phyloP scores from a whole-genome alignment of 2,113 vertebrate species.

The Sphyrna mokarran region DNA sequence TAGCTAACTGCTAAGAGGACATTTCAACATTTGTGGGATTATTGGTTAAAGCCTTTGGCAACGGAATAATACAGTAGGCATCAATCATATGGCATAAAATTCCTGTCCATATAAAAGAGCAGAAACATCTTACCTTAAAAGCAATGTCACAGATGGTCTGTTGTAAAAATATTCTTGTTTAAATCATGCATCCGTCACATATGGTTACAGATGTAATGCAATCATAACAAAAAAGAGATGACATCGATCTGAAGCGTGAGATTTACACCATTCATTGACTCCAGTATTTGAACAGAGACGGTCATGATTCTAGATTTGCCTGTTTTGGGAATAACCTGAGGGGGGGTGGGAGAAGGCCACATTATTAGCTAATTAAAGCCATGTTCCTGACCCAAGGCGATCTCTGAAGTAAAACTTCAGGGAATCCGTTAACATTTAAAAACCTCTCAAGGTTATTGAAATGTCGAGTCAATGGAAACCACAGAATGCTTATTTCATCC shows the following conservation, averaged over 20 bases:
- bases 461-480: background rate
- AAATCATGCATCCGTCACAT: background rate
- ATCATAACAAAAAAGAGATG: background rate
- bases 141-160: background rate
- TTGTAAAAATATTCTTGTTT: background rate
- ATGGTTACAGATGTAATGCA: background rate
- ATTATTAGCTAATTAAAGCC: conserved; percentile 9
- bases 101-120: background rate
- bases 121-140: background rate
- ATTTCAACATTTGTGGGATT: too few species aligned
- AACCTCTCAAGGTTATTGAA: background rate
- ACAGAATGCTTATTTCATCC: background rate
- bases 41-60: background rate
- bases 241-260: background rate
- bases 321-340: background rate
- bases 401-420: background rate
- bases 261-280: background rate
- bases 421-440: background rate
- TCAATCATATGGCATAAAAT: background rate
- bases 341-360: background rate
- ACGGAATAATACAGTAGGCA: background rate
- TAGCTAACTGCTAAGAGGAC: background rate
- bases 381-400: background rate
- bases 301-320: background rate
- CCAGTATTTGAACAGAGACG: background rate